phyloP scores from a whole-genome alignment of 2,113 vertebrate genomes.

The Ictalurus furcatus region DNA sequence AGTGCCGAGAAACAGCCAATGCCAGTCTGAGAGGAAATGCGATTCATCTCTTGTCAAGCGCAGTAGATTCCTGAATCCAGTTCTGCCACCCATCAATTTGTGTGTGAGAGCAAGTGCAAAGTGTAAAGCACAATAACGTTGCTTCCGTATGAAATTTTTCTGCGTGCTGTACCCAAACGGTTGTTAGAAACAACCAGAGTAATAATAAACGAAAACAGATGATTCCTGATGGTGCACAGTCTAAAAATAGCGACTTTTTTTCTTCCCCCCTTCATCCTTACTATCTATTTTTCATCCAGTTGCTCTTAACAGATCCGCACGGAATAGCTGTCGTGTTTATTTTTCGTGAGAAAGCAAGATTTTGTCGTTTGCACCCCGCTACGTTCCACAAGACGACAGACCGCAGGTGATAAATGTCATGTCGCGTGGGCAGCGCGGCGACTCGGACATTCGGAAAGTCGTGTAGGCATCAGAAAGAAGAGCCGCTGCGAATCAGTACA shows the following conservation, averaged over 20 bases:
- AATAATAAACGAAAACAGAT: background rate
- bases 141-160: background rate
- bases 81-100: background rate
- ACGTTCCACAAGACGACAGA: background rate
- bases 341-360: too few species aligned
- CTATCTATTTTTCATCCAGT: too few species aligned
- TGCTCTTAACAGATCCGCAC: too few species aligned
- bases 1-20: background rate
- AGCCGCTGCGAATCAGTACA: background rate
- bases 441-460: background rate
- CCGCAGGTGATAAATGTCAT: background rate
- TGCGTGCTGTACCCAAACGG: background rate
- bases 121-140: background rate
- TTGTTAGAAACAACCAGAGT: background rate
- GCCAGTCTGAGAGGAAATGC: background rate
- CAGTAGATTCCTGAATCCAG: slow-evolving; percentile 11
- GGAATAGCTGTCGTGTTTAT: too few species aligned
- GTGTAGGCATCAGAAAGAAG: background rate
- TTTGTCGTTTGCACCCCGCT: background rate
- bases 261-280: too few species aligned
- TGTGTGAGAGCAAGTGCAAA: background rate
- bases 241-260: background rate
- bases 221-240: background rate
- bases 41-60: background rate
- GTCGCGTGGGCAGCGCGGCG: background rate